Conservation (phyloP, 2,113 vertebrate genomes). For the Mesembrinibis cayennensis region DNA sequence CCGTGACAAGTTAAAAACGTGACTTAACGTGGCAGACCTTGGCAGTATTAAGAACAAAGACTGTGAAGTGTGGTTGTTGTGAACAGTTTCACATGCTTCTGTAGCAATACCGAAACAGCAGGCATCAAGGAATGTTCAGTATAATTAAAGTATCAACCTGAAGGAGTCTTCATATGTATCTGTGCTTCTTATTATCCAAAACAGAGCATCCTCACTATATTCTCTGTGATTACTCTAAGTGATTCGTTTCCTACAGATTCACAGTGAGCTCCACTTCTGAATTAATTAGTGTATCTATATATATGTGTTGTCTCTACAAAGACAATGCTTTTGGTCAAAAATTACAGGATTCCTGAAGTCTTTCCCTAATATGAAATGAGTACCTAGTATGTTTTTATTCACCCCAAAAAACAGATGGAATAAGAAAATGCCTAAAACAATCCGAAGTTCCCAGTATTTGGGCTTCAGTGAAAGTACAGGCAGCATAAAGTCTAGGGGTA, state of each 20-base stretch:
- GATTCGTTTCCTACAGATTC: slow-evolving; percentile 27
- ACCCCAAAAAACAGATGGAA: accelerated
- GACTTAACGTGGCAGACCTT: background rate
- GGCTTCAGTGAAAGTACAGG: background rate
- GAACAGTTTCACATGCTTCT: background rate
- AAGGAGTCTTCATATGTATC: background rate
- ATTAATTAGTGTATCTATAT: background rate
- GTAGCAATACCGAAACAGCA: background rate
- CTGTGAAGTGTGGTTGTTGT: background rate
- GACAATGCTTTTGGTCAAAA: background rate
- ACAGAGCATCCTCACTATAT: background rate
- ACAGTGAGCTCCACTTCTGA: background rate
- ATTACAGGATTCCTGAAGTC: background rate
- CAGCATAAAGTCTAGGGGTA: background rate
- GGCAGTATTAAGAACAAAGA: background rate
- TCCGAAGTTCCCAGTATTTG: background rate
- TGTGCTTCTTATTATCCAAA: background rate
- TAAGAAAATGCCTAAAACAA: background rate
- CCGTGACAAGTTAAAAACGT: background rate
- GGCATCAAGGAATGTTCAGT: background rate
- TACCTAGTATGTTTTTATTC: background rate
- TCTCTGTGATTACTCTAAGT: background rate
- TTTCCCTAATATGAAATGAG: background rate
- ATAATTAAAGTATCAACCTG: slow-evolving; percentile 5
- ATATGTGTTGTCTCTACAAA: background rate